Evolutionary conservation across 92 coral and sea anemone genomes (phyloP), one percentile per base, ranked within the genome.

Genomic region (Phymanthus crucifer): DNA sequence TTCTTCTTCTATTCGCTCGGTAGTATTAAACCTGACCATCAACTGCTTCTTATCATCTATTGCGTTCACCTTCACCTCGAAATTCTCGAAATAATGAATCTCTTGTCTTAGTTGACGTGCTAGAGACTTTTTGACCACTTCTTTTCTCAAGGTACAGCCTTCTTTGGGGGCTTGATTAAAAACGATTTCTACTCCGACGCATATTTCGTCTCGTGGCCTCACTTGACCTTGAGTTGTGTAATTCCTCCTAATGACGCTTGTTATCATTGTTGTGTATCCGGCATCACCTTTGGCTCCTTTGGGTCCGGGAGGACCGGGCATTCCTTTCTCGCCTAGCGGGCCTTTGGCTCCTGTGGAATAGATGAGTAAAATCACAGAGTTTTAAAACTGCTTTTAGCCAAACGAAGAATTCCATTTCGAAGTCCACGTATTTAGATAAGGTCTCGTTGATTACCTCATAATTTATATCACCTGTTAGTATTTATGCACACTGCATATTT

Each of bases 161-260:
- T 72, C 54, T 72, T 72, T 72, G n/a, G 76, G 76, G 34, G 76
- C 76, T 31, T 72, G 58, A 29, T 72, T 26, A 31, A 72, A 72
- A 18, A 72, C 18, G 24, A 72, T 72, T 43, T 72, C 76, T 2
- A 72, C 61, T 9, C 43, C 76, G 57, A 72, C 76, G 57, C 76
- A 72, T 8, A 72, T 72, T 16, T 18, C 10, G 24, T 54, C 64
- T 1, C 64, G 11, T 54, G 6, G 27, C 64, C n/a, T 54, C 8
- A 54, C 64, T 54, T 54, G 64, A 21, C 64, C 14, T 54, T 4
- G 6, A 24, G 27, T 24, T 54, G 64, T 54, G 27, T 21, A 54
- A 54, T 54, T 54, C 27, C n/a, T n/a, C n/a, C 64, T 54, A 21
- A 54, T 21, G 2, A 72, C 32, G 29, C 18, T 35, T 33, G 74